These are phyloP conservation scores for Protaetia brevitarsis DNA, from an alignment of 1,140 invertebrate genomes.

Conservation along the genomic window DNA sequence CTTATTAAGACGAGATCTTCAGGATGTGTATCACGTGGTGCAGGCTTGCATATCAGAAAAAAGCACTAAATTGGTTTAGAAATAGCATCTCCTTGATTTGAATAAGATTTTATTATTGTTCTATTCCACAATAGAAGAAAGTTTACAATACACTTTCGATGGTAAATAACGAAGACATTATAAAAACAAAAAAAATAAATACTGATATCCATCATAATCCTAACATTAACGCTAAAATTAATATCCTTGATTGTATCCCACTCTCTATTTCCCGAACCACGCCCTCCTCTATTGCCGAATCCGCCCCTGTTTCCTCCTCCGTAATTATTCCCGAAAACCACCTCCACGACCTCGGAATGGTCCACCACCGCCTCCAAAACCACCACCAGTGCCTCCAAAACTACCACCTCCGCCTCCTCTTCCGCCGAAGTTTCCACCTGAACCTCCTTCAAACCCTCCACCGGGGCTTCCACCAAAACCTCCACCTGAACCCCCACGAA, in stretches of 20 bases:
- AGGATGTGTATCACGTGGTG: too few relatives aligned
- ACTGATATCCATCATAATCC: not conserved
- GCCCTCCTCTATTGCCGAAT: not conserved
- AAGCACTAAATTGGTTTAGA: too few relatives aligned
- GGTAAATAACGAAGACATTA: too few relatives aligned
- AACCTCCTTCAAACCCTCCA: conserved; percentile 28
- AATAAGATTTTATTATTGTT: too few relatives aligned
- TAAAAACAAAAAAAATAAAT: not conserved
- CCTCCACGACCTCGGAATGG: not conserved
- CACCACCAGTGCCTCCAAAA: conserved; percentile 25
- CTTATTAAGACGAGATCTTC: too few relatives aligned
- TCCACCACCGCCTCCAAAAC: not conserved
- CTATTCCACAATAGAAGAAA: too few relatives aligned
- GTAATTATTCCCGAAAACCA: not conserved
- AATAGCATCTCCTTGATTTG: too few relatives aligned
- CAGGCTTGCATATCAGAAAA: too few relatives aligned
- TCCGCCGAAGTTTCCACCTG: too few relatives aligned
- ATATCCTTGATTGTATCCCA: not conserved
- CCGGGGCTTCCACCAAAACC: conserved; percentile 28
- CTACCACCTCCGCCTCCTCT: conserved; percentile 30
- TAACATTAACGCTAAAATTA: not conserved
- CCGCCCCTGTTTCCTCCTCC: conserved; percentile 24
- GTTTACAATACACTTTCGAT: too few relatives aligned
- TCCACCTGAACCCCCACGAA: conserved; percentile 24
- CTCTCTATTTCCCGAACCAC: not conserved